A percentile compares a stretch with the other conserved stretches of the same genome.
Conservation (phyloP, 2,113 vertebrate genomes). For the Xerus inauris region DNA sequence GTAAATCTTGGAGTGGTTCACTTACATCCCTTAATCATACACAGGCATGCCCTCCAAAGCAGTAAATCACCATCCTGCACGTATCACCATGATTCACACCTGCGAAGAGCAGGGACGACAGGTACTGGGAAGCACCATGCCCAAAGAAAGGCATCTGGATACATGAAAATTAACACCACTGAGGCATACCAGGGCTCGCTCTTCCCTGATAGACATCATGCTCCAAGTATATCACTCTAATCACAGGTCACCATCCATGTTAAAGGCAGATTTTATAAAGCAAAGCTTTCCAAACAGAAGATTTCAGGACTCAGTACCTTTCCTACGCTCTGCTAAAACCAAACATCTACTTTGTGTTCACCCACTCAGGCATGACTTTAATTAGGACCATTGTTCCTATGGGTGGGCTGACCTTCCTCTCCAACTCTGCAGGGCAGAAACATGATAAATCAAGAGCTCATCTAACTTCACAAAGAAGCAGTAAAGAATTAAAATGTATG, state of each 20-base stretch:
- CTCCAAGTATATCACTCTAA: constrained; percentile 34
- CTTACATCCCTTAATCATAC: constrained; percentile 71
- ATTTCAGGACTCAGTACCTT: constrained; percentile 45
- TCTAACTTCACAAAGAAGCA: background rate
- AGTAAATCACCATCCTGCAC: constrained; percentile 43
- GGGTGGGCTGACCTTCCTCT: constrained; percentile 40
- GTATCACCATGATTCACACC: constrained; percentile 60
- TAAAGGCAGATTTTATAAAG: constrained; percentile 55
- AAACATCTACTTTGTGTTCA: constrained; percentile 40
- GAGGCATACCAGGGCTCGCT: background rate
- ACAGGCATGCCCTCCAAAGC: constrained; percentile 30
- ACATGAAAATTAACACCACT: constrained; percentile 12
- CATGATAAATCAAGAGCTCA: constrained; percentile 50
- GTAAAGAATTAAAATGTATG: constrained; percentile 42
- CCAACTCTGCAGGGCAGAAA: constrained; percentile 46
- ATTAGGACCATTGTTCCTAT: constrained; percentile 11
- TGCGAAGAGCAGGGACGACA: constrained; percentile 71
- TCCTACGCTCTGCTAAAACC: constrained; percentile 72
- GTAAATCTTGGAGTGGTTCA: constrained; percentile 68
- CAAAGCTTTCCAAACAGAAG: constrained; percentile 21
- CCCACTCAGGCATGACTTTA: constrained; percentile 49
- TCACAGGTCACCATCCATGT: background rate
- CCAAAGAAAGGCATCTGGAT: constrained; percentile 22
- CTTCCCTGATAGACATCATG: background rate
- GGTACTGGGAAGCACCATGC: constrained; percentile 50